Conservation (phyloP, 2,888 invertebrate genomes). For the Augiades crinisus region DNA sequence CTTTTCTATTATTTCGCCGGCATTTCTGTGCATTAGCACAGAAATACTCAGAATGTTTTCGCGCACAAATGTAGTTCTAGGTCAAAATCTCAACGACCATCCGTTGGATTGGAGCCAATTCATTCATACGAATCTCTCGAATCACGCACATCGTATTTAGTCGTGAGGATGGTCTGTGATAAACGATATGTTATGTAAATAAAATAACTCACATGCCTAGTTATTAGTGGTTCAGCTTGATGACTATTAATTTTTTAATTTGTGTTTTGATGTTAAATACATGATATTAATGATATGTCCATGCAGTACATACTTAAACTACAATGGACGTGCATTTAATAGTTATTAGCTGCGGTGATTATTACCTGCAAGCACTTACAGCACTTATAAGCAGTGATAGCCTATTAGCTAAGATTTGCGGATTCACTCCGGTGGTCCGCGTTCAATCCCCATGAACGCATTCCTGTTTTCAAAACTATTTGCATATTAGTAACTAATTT, state of each 20-base stretch:
- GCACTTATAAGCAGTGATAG: too few relatives aligned
- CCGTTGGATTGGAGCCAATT: slow-evolving; percentile 55
- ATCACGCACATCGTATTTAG: slow-evolving; percentile 4
- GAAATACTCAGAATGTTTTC: slow-evolving; percentile 30
- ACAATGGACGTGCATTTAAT: too few relatives aligned
- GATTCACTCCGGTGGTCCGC: too few relatives aligned
- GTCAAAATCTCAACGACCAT: slow-evolving; percentile 55
- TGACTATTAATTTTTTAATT: not conserved
- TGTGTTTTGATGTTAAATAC: not conserved
- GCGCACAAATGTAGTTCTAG: slow-evolving; percentile 57
- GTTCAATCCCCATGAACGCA: too few relatives aligned
- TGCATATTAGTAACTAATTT: too few relatives aligned
- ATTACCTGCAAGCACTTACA: too few relatives aligned
- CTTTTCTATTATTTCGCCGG: slow-evolving; percentile 15
- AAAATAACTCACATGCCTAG: not conserved
- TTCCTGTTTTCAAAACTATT: too few relatives aligned
- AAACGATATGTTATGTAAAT: not conserved
- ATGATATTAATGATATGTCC: too few relatives aligned
- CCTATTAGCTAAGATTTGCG: too few relatives aligned
- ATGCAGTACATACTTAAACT: not conserved
- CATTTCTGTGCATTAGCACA: too few relatives aligned
- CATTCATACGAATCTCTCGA: slow-evolving; percentile 27
- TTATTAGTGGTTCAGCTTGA: not conserved
- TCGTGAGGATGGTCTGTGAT: not conserved
- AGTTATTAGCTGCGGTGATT: too few relatives aligned